Evolutionary conservation across 2,113 vertebrate species (phyloP), one percentile per base, ranked within the genome.

Genomic region (Pycnonotus jocosus): DNA sequence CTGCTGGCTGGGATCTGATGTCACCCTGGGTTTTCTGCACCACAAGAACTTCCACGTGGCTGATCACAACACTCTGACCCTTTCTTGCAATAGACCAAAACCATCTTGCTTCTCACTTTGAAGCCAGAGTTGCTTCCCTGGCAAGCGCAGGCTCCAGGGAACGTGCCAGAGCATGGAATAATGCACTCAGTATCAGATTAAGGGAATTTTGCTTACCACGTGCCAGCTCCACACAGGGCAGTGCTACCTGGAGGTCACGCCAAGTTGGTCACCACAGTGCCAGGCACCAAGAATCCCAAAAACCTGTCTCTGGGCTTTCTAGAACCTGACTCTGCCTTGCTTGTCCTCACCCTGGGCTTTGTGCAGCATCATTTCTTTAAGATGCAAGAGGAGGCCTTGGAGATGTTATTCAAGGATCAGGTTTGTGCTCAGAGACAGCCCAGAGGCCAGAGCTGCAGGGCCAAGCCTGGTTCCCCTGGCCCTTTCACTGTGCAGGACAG

Each of bases 401-500:
- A 70, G 44, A 62, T 11, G 7, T 22, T n/a, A 28, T 20, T 68
- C 37, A 2, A 1, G 25, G 47, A 45, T 54, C 23, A 57, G 48
- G 28, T 40, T 15, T 50, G 57, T 3, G 3, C 66, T 53, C 8
- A 35, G 66, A 44, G 56, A 47, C 12, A 80, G 62, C 66, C 77
- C 6, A 28, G 69, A 84, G 47, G 33, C 2, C 0, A 5, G 0
- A 61, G 48, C 57, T 56, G 42, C 48, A 6, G 22, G 18, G 37
- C 45, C 53, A 40, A 79, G 44, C 24, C 54, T 22, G 20, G 73
- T 27, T 60, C 37, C 18, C 12, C 33, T 47, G 28, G 19, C 35
- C 7, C 18, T 7, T 27, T 23, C 79, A 19, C 31, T 2, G 0
- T 4, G 28, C 44, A 58, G 35, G 17, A 22, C 0, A 2, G 11